These are phyloP conservation scores for Apamea crenata DNA, from an alignment of 2,888 invertebrate species.

Conservation along the genomic window DNA sequence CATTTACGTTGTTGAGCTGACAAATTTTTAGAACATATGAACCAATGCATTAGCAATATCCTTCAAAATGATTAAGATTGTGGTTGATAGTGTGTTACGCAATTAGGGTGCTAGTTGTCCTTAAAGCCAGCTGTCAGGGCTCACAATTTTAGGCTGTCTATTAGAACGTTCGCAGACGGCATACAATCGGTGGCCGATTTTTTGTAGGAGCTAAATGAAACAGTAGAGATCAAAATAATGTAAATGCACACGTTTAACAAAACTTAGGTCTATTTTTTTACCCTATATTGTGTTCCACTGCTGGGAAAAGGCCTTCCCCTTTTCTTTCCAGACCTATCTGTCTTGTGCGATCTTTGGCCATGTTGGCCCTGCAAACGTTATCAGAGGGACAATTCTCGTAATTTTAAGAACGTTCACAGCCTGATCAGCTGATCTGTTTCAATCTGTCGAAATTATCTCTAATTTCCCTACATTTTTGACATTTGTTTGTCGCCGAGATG, in stretches of 20 bases:
- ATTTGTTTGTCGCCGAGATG: too few relatives aligned
- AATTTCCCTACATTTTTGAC: too few relatives aligned
- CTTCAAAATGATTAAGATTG: not conserved
- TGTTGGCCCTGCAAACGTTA: too few relatives aligned
- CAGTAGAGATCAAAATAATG: not conserved
- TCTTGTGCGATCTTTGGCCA: too few relatives aligned
- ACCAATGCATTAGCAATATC: not conserved
- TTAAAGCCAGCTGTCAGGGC: not conserved
- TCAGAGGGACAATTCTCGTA: too few relatives aligned
- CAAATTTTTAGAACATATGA: not conserved
- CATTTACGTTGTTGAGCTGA: not conserved
- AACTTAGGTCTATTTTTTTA: not conserved
- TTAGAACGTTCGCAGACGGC: not conserved
- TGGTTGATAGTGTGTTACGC: too few relatives aligned
- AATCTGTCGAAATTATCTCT: too few relatives aligned
- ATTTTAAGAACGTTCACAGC: too few relatives aligned
- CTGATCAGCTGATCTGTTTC: too few relatives aligned
- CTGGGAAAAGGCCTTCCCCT: too few relatives aligned
- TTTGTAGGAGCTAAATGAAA: not conserved
- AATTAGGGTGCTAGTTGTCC: not conserved
- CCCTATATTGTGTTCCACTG: too few relatives aligned
- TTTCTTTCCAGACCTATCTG: too few relatives aligned
- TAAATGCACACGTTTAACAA: not conserved
- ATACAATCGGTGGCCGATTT: not conserved
- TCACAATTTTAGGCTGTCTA: constrained; percentile 3